Conservation (phyloP, 2,888 invertebrate genomes). For the Aphidius colemani region DNA sequence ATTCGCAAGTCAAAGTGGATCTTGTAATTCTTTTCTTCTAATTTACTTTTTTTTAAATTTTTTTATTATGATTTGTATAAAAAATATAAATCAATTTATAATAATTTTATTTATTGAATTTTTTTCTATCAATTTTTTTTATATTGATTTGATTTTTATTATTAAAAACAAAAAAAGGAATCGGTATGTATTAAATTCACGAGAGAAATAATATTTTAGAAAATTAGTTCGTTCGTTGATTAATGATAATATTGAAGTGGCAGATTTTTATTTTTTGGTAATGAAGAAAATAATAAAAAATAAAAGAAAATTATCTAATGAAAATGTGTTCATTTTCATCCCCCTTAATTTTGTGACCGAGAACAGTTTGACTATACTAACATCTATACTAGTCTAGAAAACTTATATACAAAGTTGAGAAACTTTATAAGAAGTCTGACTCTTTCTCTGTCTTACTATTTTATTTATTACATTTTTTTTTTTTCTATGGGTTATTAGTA, state of each 20-base stretch:
- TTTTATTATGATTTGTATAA: too few species aligned
- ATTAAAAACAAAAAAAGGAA: too few species aligned
- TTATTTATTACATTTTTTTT: constrained; percentile 7
- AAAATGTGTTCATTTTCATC: constrained; percentile 8
- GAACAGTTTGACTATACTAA: not conserved
- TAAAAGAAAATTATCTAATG: not conserved
- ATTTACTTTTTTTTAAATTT: too few species aligned
- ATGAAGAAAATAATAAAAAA: not conserved
- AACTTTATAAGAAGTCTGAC: constrained; percentile 50
- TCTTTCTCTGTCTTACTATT: not conserved
- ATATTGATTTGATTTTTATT: too few species aligned
- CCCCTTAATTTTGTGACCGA: not conserved
- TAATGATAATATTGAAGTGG: too few species aligned
- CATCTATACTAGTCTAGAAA: constrained; percentile 33
- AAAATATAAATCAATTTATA: not conserved
- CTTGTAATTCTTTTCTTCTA: too few species aligned
- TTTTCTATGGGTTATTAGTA: constrained; percentile 51
- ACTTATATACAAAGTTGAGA: constrained; percentile 54
- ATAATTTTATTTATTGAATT: constrained; percentile 5
- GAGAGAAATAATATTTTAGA: too few species aligned
- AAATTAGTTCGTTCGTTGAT: too few species aligned
- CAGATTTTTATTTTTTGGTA: not conserved
- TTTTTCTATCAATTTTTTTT: constrained; percentile 7
- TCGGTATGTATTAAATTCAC: too few species aligned
- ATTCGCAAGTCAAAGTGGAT: constrained; percentile 4